Conservation (phyloP, 2,797 vertebrate species). For the Alosa sapidissima region DNA sequence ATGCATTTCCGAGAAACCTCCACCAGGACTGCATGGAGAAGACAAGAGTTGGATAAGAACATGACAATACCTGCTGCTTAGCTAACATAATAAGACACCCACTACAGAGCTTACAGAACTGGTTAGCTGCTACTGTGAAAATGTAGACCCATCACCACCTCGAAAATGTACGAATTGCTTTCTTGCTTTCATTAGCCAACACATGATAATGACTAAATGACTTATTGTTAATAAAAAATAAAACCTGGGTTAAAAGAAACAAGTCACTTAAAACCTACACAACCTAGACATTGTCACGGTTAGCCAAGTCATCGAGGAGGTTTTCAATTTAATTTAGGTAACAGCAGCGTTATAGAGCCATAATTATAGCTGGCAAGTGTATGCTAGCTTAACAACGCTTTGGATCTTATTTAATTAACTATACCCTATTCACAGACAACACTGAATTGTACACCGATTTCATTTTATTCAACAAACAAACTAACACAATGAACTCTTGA, state of each 20-base stretch:
- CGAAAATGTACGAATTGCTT: too few relatives aligned
- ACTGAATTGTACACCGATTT: not conserved
- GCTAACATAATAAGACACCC: not conserved
- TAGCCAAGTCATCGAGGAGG: not conserved
- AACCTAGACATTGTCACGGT: not conserved
- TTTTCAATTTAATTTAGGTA: not conserved
- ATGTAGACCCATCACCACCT: too few relatives aligned
- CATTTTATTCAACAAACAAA: not conserved
- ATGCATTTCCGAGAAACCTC: slow-evolving; percentile 88
- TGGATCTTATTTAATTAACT: not conserved
- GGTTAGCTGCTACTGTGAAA: not conserved
- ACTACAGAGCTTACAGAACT: not conserved
- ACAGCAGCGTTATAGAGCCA: not conserved
- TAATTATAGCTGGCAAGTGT: not conserved
- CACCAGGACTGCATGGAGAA: slow-evolving; percentile 75
- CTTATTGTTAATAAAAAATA: too few relatives aligned
- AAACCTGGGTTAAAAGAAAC: not conserved
- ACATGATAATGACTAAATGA: too few relatives aligned
- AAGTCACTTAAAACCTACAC: not conserved
- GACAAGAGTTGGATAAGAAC: slow-evolving; percentile 63
- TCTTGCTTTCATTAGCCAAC: too few relatives aligned
- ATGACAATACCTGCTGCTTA: not conserved
- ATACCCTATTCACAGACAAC: not conserved
- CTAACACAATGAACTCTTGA: not conserved
- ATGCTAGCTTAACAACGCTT: not conserved